Evolutionary conservation across 2,113 vertebrate genomes (phyloP).

Genomic region (Capreolus pygargus): DNA sequence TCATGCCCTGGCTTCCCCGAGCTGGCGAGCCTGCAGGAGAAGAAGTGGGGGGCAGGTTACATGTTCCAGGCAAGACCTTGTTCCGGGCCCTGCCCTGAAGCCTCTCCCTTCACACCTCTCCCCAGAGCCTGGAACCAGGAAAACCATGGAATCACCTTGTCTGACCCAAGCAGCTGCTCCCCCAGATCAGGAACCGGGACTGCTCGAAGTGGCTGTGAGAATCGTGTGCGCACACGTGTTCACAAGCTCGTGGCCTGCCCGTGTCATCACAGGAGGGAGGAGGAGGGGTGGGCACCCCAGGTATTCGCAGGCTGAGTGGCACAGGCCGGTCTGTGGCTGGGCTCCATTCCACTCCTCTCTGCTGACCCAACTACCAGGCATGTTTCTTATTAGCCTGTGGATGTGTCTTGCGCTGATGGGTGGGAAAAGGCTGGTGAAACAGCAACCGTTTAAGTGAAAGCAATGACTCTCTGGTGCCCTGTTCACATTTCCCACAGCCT

Average conservation of each 20-base stretch:
- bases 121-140: neutral
- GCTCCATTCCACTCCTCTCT: neutral
- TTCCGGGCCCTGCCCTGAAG: neutral
- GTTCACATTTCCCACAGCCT: conserved; percentile 55
- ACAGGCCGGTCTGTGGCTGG: rapidly evolving
- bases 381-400: conserved; percentile 50
- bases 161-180: neutral
- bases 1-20: neutral
- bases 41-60: neutral
- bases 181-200: neutral
- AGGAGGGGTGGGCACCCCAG: neutral
- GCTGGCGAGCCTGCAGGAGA: neutral
- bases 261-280: neutral
- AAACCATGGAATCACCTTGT: neutral
- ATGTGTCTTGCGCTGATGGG: conserved; percentile 44
- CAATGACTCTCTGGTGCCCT: conserved; percentile 29
- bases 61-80: neutral
- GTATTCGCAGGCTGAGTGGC: neutral
- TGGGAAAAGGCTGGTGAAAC: conserved; percentile 58
- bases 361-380: neutral
- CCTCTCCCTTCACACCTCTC: neutral
- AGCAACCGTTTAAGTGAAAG: conserved; percentile 39
- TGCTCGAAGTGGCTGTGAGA: neutral
- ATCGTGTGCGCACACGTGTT: neutral
- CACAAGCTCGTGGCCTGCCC: neutral